phyloP scores from a whole-genome alignment of 2,113 vertebrate species.

The Hydropotes inermis region DNA sequence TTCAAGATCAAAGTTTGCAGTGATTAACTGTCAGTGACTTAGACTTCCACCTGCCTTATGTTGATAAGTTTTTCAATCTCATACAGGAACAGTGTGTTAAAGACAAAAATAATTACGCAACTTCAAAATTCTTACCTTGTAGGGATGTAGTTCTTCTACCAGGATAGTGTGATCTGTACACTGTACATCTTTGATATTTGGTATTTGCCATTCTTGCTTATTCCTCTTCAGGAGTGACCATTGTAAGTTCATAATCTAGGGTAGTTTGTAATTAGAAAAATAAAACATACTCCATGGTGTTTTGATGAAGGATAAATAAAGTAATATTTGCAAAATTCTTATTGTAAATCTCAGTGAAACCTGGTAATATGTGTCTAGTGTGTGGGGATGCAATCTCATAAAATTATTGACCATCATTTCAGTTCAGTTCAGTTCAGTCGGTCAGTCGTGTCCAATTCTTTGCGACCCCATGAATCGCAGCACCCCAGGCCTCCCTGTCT shows the following conservation, averaged over 20 bases:
- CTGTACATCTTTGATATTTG: background rate
- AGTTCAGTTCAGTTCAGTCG: too few species aligned
- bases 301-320: background rate
- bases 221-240: background rate
- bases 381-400: background rate
- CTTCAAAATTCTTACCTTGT: background rate
- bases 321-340: background rate
- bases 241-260: background rate
- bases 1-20: slow-evolving; percentile 16
- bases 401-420: background rate
- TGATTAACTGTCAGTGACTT: background rate
- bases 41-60: background rate
- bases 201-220: background rate
- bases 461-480: too few species aligned
- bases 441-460: too few species aligned
- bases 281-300: background rate
- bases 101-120: background rate
- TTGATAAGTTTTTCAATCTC: background rate
- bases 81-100: background rate
- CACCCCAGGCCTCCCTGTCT: too few species aligned
- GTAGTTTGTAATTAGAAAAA: background rate
- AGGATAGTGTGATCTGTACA: background rate
- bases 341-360: background rate
- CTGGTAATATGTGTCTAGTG: background rate
- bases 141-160: background rate